A percentile compares a stretch with the other conserved stretches of the same genome.
These are phyloP conservation scores for Lasioglossum marginatum DNA, from an alignment of 2,888 invertebrate species.

Conservation along the genomic window DNA sequence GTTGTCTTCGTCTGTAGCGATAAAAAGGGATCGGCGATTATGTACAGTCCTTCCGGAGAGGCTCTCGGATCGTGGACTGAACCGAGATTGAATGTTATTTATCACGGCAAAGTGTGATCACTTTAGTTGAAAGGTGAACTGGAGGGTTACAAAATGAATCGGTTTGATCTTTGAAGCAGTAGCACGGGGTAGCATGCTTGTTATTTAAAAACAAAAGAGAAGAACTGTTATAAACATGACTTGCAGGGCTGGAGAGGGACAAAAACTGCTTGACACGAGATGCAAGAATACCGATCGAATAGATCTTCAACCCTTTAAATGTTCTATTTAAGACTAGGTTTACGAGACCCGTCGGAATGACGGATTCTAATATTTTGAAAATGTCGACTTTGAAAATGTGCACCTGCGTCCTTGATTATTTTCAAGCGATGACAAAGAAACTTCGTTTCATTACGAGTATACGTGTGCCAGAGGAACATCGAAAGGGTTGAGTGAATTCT, in stretches of 20 bases:
- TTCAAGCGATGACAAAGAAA: background rate
- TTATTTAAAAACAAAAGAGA: conserved; percentile 31
- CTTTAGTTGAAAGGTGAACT: conserved; percentile 24
- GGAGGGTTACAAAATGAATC: conserved; percentile 33
- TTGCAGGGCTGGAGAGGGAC: conserved; percentile 40
- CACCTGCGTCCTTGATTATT: background rate
- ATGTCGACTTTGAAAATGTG: background rate
- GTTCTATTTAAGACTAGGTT: background rate
- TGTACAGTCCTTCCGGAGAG: background rate
- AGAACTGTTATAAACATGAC: conserved; percentile 31
- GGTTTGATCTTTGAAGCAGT: conserved; percentile 54
- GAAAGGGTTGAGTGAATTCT: background rate
- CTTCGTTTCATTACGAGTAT: background rate
- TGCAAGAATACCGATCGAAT: background rate
- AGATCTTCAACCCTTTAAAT: too few species aligned
- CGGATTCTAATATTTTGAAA: too few species aligned
- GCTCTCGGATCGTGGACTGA: background rate
- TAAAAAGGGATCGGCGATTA: conserved; percentile 37
- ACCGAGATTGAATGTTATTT: background rate
- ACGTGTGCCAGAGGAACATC: background rate
- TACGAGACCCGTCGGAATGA: background rate
- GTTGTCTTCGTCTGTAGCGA: conserved; percentile 78
- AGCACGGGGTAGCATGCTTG: conserved; percentile 64
- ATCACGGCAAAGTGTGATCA: conserved; percentile 6
- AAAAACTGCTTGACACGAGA: conserved; percentile 30